phyloP scores from a whole-genome alignment of 2,113 vertebrate species.

The Microcebus tavaratra region DNA sequence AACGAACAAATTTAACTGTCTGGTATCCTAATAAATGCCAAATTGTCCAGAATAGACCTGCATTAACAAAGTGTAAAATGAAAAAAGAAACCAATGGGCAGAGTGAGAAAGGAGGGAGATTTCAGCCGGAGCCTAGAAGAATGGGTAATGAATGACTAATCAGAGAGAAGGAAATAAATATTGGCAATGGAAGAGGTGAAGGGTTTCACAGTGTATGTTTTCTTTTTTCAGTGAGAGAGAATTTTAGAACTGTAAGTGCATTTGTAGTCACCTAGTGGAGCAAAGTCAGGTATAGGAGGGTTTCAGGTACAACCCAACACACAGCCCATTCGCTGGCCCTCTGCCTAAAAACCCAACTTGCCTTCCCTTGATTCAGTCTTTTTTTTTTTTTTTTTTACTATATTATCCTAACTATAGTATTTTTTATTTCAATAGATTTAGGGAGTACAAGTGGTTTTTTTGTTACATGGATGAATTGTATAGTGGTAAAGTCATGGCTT shows the following conservation, averaged over 20 bases:
- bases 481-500: too few relatives aligned
- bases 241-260: not conserved
- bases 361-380: not conserved
- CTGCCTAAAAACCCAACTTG: not conserved
- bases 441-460: too few relatives aligned
- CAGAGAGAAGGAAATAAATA: not conserved
- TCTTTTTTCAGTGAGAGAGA: not conserved
- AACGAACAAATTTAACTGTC: not conserved
- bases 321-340: rapidly evolving
- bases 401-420: not conserved
- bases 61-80: not conserved
- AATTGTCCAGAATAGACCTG: not conserved
- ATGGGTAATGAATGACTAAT: not conserved
- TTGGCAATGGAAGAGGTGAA: not conserved
- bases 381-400: not conserved
- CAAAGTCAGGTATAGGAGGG: not conserved
- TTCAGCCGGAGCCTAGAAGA: not conserved
- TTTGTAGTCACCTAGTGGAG: not conserved
- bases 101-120: not conserved
- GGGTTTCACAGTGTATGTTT: not conserved
- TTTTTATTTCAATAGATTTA: too few relatives aligned
- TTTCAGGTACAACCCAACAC: not conserved
- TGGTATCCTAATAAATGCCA: not conserved
- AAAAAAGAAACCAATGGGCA: not conserved
- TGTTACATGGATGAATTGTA: too few relatives aligned